Evolutionary conservation across 2,888 invertebrate species (phyloP).

Genomic region (Schizaphis graminum): DNA sequence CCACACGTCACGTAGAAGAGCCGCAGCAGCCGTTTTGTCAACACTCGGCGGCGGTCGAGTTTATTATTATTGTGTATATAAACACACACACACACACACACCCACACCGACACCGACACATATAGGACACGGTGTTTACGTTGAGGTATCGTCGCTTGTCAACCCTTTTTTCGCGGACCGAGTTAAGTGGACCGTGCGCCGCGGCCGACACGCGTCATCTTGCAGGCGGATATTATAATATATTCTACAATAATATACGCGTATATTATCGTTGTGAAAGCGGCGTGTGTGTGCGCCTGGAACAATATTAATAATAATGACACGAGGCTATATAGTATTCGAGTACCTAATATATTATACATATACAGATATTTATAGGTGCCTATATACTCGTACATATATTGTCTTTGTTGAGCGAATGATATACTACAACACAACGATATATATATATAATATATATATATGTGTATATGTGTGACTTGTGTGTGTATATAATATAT

Average conservation of each 20-base stretch:
- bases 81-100: neutral
- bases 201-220: conserved; percentile 51
- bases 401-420: neutral
- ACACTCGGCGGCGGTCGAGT: conserved; percentile 39
- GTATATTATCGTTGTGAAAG: neutral
- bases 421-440: neutral
- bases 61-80: neutral
- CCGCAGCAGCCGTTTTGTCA: conserved; percentile 40
- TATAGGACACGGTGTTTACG: conserved; percentile 23
- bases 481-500: neutral
- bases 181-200: conserved; percentile 58
- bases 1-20: neutral
- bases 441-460: neutral
- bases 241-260: neutral
- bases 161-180: conserved; percentile 3
- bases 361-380: neutral
- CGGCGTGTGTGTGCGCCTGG: neutral
- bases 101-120: neutral
- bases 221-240: conserved; percentile 26
- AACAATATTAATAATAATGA: conserved; percentile 3
- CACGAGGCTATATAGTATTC: neutral
- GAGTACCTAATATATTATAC: conserved; percentile 5
- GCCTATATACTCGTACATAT: neutral
- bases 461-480: neutral
- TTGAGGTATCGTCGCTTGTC: neutral